Conservation (phyloP, 2,797 vertebrate genomes). For the Hippocampus kuda region DNA sequence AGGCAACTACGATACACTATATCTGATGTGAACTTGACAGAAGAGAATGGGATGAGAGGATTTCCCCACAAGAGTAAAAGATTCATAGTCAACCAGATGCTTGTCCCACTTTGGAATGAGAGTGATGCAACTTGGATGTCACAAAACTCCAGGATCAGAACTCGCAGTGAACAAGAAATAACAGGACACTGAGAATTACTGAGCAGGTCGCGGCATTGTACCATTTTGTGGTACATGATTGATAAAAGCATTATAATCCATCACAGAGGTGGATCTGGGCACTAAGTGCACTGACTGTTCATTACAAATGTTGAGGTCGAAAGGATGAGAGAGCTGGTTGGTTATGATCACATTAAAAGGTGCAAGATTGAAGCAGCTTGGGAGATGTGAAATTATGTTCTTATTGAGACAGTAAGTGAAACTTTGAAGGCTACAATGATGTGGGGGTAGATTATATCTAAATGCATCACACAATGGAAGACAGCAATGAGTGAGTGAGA, state of each 20-base stretch:
- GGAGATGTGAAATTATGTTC: background rate
- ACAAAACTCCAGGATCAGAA: background rate
- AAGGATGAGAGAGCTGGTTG: background rate
- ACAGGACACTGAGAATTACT: background rate
- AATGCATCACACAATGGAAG: background rate
- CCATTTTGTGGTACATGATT: background rate
- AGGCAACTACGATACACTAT: background rate
- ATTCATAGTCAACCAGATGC: slow-evolving; percentile 3
- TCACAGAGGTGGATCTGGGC: background rate
- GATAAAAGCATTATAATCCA: background rate
- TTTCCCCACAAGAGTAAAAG: slow-evolving; percentile 1
- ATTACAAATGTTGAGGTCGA: background rate
- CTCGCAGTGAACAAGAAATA: background rate
- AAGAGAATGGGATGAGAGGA: background rate
- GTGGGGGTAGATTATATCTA: background rate
- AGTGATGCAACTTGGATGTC: slow-evolving; percentile 1
- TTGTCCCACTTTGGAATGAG: background rate
- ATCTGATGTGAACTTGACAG: background rate
- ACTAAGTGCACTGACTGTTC: slow-evolving; percentile 1
- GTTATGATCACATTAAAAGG: background rate
- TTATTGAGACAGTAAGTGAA: background rate
- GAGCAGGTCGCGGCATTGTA: background rate
- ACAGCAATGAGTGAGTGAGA: background rate
- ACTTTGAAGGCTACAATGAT: background rate
- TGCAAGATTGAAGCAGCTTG: background rate